phyloP scores from a whole-genome alignment of 2,797 vertebrate species.

The Acropternis orthonyx region DNA sequence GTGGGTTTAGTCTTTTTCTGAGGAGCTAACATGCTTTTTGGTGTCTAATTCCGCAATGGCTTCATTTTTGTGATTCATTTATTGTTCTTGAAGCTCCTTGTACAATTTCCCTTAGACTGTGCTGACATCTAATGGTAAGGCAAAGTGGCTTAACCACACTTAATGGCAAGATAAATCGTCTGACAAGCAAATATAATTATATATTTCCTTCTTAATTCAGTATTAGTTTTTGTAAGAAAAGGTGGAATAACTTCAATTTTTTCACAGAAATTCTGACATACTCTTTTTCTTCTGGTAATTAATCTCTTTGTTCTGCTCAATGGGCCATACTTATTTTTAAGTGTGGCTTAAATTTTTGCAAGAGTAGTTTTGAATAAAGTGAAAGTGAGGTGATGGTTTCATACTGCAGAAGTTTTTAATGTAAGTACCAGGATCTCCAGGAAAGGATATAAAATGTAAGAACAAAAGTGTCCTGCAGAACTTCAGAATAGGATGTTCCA shows the following conservation, averaged over 20 bases:
- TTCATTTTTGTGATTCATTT: slow-evolving; percentile 22
- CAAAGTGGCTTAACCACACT: slow-evolving; percentile 37
- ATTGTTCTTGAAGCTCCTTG: slow-evolving; percentile 20
- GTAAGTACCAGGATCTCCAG: not conserved
- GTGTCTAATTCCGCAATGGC: not conserved
- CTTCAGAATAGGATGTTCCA: not conserved
- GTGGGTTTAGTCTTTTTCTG: not conserved
- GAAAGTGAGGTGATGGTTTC: not conserved
- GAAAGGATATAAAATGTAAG: not conserved
- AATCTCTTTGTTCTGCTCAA: not conserved
- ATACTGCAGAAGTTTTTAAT: not conserved
- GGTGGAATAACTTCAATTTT: not conserved
- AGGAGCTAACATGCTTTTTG: not conserved
- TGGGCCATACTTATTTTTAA: not conserved
- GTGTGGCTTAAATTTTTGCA: not conserved
- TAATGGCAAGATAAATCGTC: slow-evolving; percentile 42
- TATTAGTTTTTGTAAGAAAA: not conserved
- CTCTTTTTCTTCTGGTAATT: not conserved
- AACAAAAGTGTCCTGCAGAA: not conserved
- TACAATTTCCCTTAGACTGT: slow-evolving; percentile 47
- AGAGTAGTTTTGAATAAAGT: not conserved
- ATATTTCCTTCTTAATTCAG: not conserved
- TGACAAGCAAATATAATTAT: slow-evolving; percentile 3
- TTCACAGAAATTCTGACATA: not conserved
- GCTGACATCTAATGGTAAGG: slow-evolving; percentile 72